Base-by-base conservation (phyloP, 1,140 invertebrate genomes). In the Spodoptera litura region DNA sequence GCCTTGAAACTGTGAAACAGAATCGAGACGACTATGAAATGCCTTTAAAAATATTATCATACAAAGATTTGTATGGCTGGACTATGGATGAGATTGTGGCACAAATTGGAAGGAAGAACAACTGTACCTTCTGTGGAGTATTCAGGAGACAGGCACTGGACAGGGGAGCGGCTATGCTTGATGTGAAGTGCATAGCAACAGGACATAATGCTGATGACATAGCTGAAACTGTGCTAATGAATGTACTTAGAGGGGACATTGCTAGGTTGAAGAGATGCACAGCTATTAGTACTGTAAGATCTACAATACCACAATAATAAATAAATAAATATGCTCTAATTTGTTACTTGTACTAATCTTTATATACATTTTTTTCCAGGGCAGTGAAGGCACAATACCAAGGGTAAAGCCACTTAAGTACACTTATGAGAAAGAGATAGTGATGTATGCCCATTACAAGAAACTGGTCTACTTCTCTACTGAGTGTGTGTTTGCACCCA, bases 141-240 rank as follows among this genome's bases (percentile, higher is more conserved):
- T 99, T 99, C 91, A 95, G 99, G 77, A 96, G 99, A 72, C 99
- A 99, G 93, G 99, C 99, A 25, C 94, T 99, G 49, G 99, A 99
- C 89, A 95, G 99, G 87, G 99, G 99, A 11, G 99, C 99, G 3
- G 96, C 97, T 61, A 88, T 98, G 87, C 95, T 99, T 62, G 96
- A 96, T 52, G 99, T 99, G 1, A 96, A 99, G 93, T 98, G 98
- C 91, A 97, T 99, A 89, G 99, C 98, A 9, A 99, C 99, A 62
- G 98, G 99, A 20, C 99, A 99, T 91, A 99, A 99, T 97, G 99
- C 99, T 52, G 99, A 99, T 95, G 99, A 99, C 93, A 98, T 99
- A 80, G 99, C 99, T 5, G 99, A 99, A 95, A 99, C 99, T 13
- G 98, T 99, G 11, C 91, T 99, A 13, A 99, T 99, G 99, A 99